Evolutionary conservation across 2,888 invertebrate species (phyloP).

Genomic region (Gymnocheta viridis): DNA sequence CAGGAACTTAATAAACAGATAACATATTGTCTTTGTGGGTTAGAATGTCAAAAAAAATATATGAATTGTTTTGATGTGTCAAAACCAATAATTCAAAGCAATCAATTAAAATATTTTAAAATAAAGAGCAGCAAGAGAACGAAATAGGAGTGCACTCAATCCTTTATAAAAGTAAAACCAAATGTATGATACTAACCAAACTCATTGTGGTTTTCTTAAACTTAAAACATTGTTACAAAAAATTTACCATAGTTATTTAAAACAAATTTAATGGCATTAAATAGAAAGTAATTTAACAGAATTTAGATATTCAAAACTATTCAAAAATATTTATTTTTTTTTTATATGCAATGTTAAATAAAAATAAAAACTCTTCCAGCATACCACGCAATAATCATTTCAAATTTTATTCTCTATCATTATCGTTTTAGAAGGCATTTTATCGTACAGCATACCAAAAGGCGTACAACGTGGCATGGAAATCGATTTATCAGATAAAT

Average conservation of each 20-base stretch:
- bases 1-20: conserved; percentile 38
- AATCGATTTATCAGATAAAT: conserved; percentile 89
- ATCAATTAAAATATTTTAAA: background rate
- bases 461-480: conserved; percentile 87
- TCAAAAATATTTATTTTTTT: no score
- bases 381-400: background rate
- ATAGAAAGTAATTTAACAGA: no score
- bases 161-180: no score
- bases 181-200: no score
- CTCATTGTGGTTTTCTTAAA: no score
- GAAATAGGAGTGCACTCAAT: no score
- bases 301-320: background rate
- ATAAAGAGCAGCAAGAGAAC: background rate
- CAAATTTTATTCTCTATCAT: conserved; percentile 1
- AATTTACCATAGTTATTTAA: no score
- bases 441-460: conserved; percentile 90
- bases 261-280: no score
- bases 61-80: conserved; percentile 6
- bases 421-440: conserved; percentile 85
- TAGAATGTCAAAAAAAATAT: background rate
- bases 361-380: no score
- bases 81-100: background rate
- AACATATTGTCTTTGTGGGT: background rate
- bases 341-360: no score
- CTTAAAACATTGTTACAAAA: no score